These are phyloP conservation scores for Eulacestoma nigropectus DNA, from an alignment of 2,113 vertebrate species.

Conservation along the genomic window DNA sequence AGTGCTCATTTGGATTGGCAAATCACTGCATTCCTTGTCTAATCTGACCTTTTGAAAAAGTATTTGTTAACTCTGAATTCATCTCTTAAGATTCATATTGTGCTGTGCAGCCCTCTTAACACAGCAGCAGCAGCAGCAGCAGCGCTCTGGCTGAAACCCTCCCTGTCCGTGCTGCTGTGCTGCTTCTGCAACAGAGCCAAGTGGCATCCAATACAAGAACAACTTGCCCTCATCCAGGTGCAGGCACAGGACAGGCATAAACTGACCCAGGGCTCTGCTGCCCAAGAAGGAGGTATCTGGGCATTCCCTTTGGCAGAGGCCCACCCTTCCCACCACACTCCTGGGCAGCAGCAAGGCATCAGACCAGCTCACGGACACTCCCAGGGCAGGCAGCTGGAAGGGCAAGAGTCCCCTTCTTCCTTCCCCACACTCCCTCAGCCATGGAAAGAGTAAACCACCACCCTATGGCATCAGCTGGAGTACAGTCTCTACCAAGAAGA, in stretches of 20 bases:
- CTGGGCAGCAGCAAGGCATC: not conserved
- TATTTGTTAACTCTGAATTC: slow-evolving; percentile 15
- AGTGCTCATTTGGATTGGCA: slow-evolving; percentile 26
- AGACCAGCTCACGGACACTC: not conserved
- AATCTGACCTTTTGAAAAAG: slow-evolving; percentile 42
- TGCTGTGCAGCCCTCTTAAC: not conserved
- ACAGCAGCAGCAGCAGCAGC: not conserved
- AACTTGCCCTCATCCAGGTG: not conserved
- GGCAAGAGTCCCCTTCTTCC: not conserved
- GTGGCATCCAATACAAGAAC: not conserved
- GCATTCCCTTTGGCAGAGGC: not conserved
- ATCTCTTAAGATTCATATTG: not conserved
- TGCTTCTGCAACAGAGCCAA: not conserved
- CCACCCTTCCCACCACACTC: not conserved
- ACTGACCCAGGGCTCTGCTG: not conserved
- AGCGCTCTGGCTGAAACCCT: not conserved
- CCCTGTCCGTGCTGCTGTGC: not conserved
- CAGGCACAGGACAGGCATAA: not conserved
- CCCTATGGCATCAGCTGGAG: not conserved
- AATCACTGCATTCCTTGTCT: slow-evolving; percentile 25
- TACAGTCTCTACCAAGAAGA: not conserved
- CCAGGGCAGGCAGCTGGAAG: not conserved
- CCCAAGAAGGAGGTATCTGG: not conserved
- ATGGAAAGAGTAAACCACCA: not conserved
- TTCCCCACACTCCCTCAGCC: not conserved